Evolutionary conservation across 2,113 vertebrate genomes (phyloP), one percentile per base, ranked within the genome.

Genomic region (Microtus richardsoni): DNA sequence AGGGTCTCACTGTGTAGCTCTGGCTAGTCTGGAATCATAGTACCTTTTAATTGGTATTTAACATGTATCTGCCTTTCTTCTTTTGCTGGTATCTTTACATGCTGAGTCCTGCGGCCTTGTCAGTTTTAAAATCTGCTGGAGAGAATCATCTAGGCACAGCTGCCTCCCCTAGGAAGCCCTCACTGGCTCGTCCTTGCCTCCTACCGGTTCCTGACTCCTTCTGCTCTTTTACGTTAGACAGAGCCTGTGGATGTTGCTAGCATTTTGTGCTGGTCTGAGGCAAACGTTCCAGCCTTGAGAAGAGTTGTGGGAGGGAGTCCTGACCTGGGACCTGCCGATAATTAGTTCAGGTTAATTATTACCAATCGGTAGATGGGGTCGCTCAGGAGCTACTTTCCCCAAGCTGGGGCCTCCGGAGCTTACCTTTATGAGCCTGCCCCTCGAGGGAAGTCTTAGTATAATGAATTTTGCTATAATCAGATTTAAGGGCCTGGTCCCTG

Each of bases 301-400:
- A 58, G 71, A 62, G 92, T 89, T 97, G 97, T 97, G 93, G 93
- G 93, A 97, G 93, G 96, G 95, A 97, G 70, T 41, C 97, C 97
- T 98, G 98, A 98, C 98, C 98, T 93, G 96, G 96, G 92, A 98
- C 98, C 98, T 98, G 98, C 98, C 97, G 97, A 98, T 99, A 99
- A 99, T 99, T 99, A 99, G 98, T 99, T 98, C 98, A 99, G 98
- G 98, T 99, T 99, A 99, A 99, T 99, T 99, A 99, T 99, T 98
- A 98, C 97, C 98, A 96, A 98, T 98, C 98, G 98, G 98, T 98
- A 98, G 98, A 98, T 98, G 98, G 98, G 97, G 97, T 97, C 97
- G 98, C 98, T 77, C 92, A 95, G 98, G 98, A 98, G 98, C 96
- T 98, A 98, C 98, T 98, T 98, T 96, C 98, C 98, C 93, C 97